Evolutionary conservation across 2,113 vertebrate genomes (phyloP).

Genomic region (Bubo bubo): DNA sequence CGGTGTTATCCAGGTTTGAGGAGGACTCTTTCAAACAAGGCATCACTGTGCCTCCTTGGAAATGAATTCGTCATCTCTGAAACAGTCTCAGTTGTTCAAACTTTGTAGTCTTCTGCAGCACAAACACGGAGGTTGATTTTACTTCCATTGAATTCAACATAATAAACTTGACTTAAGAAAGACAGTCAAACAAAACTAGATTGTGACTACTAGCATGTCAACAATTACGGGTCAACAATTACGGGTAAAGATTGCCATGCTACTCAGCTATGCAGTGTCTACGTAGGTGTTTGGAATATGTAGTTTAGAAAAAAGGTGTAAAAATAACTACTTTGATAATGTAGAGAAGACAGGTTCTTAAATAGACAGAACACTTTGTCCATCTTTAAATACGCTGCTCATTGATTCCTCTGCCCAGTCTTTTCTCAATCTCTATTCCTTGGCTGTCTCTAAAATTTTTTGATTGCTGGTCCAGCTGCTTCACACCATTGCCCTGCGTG

Average conservation of each 20-base stretch:
- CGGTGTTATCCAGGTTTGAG: not conserved
- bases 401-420: not conserved
- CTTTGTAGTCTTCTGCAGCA: not conserved
- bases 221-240: not conserved
- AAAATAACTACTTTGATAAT: not conserved
- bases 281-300: not conserved
- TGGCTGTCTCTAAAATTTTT: not conserved
- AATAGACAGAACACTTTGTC: not conserved
- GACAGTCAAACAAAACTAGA: not conserved
- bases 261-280: rapidly evolving
- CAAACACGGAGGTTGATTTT: not conserved
- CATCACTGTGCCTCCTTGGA: not conserved
- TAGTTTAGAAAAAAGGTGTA: not conserved
- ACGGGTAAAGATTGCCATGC: not conserved
- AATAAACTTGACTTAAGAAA: not conserved
- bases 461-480: not conserved
- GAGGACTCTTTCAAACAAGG: not conserved
- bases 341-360: not conserved
- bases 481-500: not conserved
- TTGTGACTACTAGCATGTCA: not conserved
- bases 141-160: not conserved
- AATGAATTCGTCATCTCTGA: not conserved
- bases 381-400: not conserved
- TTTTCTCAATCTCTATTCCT: not conserved
- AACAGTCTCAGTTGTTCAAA: not conserved